Conservation (phyloP, 1,140 invertebrate genomes). For the Calliphora vicina region DNA sequence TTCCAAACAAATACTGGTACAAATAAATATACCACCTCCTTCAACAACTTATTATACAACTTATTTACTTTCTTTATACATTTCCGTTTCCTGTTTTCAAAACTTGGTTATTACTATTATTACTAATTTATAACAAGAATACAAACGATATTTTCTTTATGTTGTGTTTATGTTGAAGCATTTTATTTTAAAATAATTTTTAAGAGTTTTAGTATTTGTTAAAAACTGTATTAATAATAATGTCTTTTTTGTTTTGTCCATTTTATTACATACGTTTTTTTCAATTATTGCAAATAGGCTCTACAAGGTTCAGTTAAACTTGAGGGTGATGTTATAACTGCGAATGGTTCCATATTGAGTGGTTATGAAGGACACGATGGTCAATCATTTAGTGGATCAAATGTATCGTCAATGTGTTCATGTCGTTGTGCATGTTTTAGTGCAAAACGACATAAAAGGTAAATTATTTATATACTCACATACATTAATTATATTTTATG, state of each 20-base stretch:
- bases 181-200: neutral
- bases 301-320: slow-evolving; percentile 86
- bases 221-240: neutral
- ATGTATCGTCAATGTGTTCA: slow-evolving; percentile 80
- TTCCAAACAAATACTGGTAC: neutral
- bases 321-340: slow-evolving; percentile 95
- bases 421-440: slow-evolving; percentile 81
- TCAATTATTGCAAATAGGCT: slow-evolving; percentile 66
- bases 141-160: slow-evolving; percentile 10
- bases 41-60: neutral
- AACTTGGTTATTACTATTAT: slow-evolving; percentile 13
- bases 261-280: neutral
- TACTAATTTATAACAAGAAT: neutral
- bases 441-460: slow-evolving; percentile 69
- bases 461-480: slow-evolving; percentile 42
- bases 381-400: slow-evolving; percentile 69
- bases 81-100: slow-evolving; percentile 33
- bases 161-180: slow-evolving; percentile 22
- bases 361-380: slow-evolving; percentile 69
- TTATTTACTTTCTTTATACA: neutral
- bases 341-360: slow-evolving; percentile 82
- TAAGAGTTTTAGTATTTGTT: neutral
- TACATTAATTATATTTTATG: slow-evolving; percentile 18
- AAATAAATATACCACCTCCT: neutral
- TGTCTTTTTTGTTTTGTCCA: neutral